Base-by-base conservation (phyloP, 2,113 vertebrate species). In the Vulpes lagopus region DNA sequence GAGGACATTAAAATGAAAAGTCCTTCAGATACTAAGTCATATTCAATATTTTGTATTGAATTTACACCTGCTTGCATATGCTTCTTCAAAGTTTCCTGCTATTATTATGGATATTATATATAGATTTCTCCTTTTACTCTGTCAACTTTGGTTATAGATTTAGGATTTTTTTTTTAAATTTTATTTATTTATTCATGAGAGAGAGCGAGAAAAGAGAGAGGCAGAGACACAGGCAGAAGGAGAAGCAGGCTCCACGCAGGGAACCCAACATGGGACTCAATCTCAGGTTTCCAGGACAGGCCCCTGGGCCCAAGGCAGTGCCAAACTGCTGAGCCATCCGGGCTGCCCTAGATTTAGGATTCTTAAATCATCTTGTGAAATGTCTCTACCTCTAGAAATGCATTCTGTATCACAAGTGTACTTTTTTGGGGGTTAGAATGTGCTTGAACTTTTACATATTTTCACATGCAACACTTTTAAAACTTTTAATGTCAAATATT, bases 21-120 rank as follows among this genome's bases (percentile, higher is more conserved):
- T 69, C 73, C 96, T 91, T 96, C 67, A 92, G 95, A 90, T 55
- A 89, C 57, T 80, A 90, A 84, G 80, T 8, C 20, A 11, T 69
- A 95, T 8, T 96, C 43, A 43, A 43, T 43, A 43, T 43, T 43
- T 43, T 43, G 43, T 43, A 7, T 43, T 43, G 43, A 43, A 83
- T 73, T 88, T 96, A 85, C 69, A 86, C 11, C 49, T 74, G 60
- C 74, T 67, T 93, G 38, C 62, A 89, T 65, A 82, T 57, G 11
- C 5, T 86, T 95, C 81, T 81, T 94, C 32, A 43, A 95, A 78
- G 23, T 74, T 81, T 69, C 79, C 60, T 92, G 38, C 71, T 10
- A 5, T 91, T n/a, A 88, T 19, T 53, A 9, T 62, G 32, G n/a
- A 91, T 67, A 43, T 81, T 90, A 23, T 43, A 9, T 25, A 60